phyloP scores from a whole-genome alignment of 2,113 vertebrate species.

The Lasiurus cinereus region DNA sequence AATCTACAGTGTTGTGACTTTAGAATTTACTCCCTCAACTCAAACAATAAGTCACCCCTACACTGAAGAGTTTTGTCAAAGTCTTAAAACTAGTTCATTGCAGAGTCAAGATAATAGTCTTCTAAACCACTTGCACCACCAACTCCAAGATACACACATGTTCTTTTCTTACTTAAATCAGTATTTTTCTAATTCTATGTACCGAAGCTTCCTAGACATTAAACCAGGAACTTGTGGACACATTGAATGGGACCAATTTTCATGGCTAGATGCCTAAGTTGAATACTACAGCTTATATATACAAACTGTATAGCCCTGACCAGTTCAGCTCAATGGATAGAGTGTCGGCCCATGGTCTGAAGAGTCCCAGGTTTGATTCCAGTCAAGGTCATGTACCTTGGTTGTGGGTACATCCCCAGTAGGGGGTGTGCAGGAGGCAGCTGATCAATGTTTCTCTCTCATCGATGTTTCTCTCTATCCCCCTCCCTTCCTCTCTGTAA shows the following conservation, averaged over 20 bases:
- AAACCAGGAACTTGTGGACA: not conserved
- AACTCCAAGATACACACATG: not conserved
- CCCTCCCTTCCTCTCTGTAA: too few species aligned
- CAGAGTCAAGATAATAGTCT: not conserved
- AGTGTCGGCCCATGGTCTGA: too few species aligned
- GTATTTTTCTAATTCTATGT: not conserved
- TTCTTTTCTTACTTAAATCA: not conserved
- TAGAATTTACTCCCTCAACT: not conserved
- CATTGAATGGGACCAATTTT: not conserved
- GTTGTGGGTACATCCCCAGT: too few species aligned
- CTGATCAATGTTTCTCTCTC: too few species aligned
- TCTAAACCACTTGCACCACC: not conserved
- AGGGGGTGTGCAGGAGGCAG: too few species aligned
- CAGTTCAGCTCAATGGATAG: too few species aligned
- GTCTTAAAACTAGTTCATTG: not conserved
- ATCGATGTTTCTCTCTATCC: too few species aligned
- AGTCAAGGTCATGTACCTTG: too few species aligned
- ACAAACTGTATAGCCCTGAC: too few species aligned
- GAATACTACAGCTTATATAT: not conserved
- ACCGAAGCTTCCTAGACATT: not conserved
- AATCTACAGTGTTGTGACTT: not conserved
- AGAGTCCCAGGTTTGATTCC: too few species aligned
- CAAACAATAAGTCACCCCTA: not conserved
- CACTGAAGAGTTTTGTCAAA: not conserved
- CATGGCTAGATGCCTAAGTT: not conserved